These are phyloP conservation scores for Temnothorax curvispinosus DNA, from an alignment of 1,140 invertebrate genomes.

Conservation along the genomic window DNA sequence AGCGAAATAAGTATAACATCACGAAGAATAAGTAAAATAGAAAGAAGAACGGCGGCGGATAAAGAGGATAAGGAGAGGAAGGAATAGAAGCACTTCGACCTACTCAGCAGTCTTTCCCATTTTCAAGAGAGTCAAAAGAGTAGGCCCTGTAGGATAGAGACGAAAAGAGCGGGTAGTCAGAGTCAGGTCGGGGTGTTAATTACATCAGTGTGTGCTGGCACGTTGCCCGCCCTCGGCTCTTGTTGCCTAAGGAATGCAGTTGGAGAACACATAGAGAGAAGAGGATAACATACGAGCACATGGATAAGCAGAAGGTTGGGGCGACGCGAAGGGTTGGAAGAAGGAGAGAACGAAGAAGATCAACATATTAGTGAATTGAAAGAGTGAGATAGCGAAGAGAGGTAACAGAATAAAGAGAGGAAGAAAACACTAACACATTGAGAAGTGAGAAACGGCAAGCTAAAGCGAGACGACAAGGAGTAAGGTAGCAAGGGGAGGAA, in stretches of 20 bases:
- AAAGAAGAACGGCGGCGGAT: not conserved
- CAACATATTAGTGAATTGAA: not conserved
- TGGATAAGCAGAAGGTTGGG: not conserved
- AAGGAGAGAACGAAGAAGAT: conserved; percentile 25
- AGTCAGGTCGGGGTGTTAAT: conserved; percentile 77
- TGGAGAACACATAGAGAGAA: conserved; percentile 17
- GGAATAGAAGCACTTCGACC: conserved; percentile 24
- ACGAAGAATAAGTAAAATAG: conserved; percentile 14
- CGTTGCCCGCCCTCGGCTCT: conserved; percentile 66
- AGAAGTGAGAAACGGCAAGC: not conserved
- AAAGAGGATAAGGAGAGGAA: not conserved
- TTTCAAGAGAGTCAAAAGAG: conserved; percentile 1
- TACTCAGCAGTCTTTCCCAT: conserved; percentile 38
- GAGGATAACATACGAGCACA: not conserved
- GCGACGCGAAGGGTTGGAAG: not conserved
- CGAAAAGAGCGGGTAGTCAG: conserved; percentile 50
- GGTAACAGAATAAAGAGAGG: not conserved
- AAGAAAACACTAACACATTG: not conserved
- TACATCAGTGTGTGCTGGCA: conserved; percentile 78
- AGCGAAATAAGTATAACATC: conserved; percentile 11
- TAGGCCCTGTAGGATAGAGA: conserved; percentile 29
- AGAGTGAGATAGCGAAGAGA: not conserved
- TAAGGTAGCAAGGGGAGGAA: not conserved
- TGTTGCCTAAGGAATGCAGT: conserved; percentile 12
- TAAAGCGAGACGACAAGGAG: not conserved